These are phyloP conservation scores for Abramis brama DNA, from an alignment of 2,113 vertebrate genomes.

Conservation along the genomic window DNA sequence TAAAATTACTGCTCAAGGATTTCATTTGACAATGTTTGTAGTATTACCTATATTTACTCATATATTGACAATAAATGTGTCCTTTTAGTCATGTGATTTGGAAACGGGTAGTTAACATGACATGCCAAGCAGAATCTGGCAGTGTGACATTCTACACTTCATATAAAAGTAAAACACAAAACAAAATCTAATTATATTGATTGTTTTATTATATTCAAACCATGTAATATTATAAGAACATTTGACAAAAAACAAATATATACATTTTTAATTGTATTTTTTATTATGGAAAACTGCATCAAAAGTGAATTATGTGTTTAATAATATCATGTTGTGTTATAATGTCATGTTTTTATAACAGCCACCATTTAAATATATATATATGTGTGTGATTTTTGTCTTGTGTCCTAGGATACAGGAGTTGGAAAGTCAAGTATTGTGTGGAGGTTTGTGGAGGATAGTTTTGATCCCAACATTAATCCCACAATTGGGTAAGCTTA, in stretches of 20 bases:
- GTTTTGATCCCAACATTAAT: conserved; percentile 96
- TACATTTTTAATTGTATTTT: not conserved
- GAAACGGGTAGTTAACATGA: not conserved
- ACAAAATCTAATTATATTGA: too few relatives aligned
- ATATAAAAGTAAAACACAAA: too few relatives aligned
- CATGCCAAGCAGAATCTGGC: not conserved
- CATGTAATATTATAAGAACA: not conserved
- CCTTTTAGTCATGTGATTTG: not conserved
- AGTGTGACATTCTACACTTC: not conserved
- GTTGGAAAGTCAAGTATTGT: conserved; percentile 98
- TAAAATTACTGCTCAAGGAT: not conserved
- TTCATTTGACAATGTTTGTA: not conserved
- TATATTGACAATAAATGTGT: not conserved
- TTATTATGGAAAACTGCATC: not conserved
- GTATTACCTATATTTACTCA: not conserved
- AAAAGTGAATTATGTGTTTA: not conserved
- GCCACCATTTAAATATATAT: too few relatives aligned
- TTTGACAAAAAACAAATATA: not conserved
- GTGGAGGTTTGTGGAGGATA: conserved; percentile 95
- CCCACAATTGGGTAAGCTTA: conserved; percentile 95
- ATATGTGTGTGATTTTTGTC: not conserved
- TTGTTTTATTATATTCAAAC: not conserved
- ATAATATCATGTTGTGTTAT: too few relatives aligned
- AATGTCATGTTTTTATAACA: too few relatives aligned
- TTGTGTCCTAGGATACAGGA: conserved; percentile 87